Base-by-base conservation (phyloP, 2,888 invertebrate genomes). In the Amaurobius ferox region DNA sequence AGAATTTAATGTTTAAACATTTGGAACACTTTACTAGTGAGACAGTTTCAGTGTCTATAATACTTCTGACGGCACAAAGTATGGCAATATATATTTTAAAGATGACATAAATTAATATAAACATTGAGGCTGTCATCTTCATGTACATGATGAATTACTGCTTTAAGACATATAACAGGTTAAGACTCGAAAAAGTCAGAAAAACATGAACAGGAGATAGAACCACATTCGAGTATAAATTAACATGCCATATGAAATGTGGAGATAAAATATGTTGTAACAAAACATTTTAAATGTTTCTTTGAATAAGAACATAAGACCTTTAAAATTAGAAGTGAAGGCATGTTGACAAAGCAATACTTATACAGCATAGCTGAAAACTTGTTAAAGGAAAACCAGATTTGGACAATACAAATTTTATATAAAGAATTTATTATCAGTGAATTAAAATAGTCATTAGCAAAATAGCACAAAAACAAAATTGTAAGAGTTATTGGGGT, bases 141-240 rank as follows among this genome's bases (percentile, higher is more conserved):
- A 78, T 23, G 61, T 35, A 61, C 32, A 67, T 77, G 35, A 32
- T 77, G 35, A 32, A 67, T 13, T 67, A 77, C 32, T 55, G 77
- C 32, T 68, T 16, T 55, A 26, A 55, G 28, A 28, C 23, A 78
- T 40, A 48, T 16, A 76, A 70, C 61, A 78, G 29, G 39, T 29
- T 29, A 68, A 70, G 78, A 78, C 78, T 78, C 70, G 78, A 78
- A 67, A 70, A 70, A 78, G 61, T 19, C 62, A 78, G 61, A 23
- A n/a, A 39, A 39, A 32, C 67, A 67, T 35, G 39, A 70, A 62
- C 48, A 68, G 35, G 68, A 67, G 29, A 76, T 40, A 30, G 32
- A 48, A 68, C 23, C 13, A 44, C 6, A 16, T 11, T 44, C 44
- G n/a, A 44, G 44, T 16, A 16, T 11, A 16, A 44, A 2, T 44